phyloP scores from a whole-genome alignment of 2,113 vertebrate genomes.

The Crotalus helleri region DNA sequence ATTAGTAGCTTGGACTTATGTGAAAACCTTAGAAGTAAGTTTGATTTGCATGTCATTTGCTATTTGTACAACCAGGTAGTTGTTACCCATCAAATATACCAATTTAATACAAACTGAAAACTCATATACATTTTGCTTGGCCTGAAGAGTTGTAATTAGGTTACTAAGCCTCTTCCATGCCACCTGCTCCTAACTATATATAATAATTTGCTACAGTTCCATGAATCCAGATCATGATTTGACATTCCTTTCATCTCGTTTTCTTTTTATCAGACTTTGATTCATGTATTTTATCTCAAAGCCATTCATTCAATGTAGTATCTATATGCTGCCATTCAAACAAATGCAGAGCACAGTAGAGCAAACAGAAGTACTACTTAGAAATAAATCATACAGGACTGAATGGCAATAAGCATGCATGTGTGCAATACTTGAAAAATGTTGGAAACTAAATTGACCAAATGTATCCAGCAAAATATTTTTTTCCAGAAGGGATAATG shows the following conservation, averaged over 20 bases:
- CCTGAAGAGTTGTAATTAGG: neutral
- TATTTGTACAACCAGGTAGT: neutral
- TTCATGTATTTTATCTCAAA: neutral
- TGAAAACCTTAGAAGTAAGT: neutral
- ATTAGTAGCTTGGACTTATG: neutral
- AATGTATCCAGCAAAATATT: neutral
- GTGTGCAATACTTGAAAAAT: neutral
- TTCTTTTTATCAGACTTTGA: neutral
- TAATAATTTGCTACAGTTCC: neutral
- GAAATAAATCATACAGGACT: neutral
- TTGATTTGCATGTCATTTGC: neutral
- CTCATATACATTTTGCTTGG: neutral
- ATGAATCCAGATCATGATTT: neutral
- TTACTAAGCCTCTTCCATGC: neutral
- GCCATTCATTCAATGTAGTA: neutral
- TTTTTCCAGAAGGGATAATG: neutral
- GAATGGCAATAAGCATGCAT: neutral
- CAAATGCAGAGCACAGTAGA: neutral
- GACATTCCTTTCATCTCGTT: neutral
- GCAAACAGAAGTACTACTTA: neutral
- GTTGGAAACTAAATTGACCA: neutral
- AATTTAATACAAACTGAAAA: neutral
- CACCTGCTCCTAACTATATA: neutral
- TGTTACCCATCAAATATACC: neutral
- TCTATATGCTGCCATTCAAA: neutral